Evolutionary conservation across 2,888 invertebrate genomes (phyloP).

Genomic region (Drosophila recens): DNA sequence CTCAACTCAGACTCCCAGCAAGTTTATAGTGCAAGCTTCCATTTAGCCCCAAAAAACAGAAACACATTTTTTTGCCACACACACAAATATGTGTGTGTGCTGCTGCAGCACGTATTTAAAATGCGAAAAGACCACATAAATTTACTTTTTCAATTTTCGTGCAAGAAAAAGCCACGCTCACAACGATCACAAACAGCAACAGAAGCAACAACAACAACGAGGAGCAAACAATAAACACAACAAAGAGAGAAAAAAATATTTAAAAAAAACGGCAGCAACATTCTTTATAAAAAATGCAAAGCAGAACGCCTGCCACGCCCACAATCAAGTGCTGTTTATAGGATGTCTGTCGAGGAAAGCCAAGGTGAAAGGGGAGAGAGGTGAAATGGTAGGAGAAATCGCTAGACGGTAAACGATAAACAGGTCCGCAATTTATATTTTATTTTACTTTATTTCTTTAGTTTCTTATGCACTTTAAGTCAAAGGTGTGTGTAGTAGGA

Average conservation of each 20-base stretch:
- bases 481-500: neutral
- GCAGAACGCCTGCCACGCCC: slow-evolving; percentile 57
- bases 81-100: slow-evolving; percentile 1
- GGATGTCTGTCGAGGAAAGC: neutral
- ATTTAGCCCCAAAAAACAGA: slow-evolving; percentile 39
- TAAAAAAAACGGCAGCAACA: slow-evolving; percentile 1
- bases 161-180: slow-evolving; percentile 46
- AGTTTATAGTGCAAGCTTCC: slow-evolving; percentile 65
- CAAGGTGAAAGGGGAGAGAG: neutral
- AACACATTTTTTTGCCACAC: slow-evolving; percentile 17
- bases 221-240: slow-evolving; percentile 11
- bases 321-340: slow-evolving; percentile 11
- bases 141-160: slow-evolving; percentile 73
- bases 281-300: slow-evolving; percentile 69
- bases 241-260: slow-evolving; percentile 9
- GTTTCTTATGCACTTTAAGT: neutral
- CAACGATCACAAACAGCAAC: slow-evolving; percentile 39
- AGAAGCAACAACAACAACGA: slow-evolving; percentile 30
- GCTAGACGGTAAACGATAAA: slow-evolving; percentile 27
- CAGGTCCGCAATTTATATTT: neutral
- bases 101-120: slow-evolving; percentile 65
- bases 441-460: slow-evolving; percentile 1
- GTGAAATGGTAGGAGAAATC: neutral
- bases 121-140: slow-evolving; percentile 77
- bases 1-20: slow-evolving; percentile 23